These are phyloP conservation scores for pig (Sus scrofa) DNA, from an alignment of 2,113 vertebrate species.

Conservation along the genomic window T2T-Sscrofa CM000815.6:117467001-117467500, in stretches of 20 bases:
- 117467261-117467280: neutral
- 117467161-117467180: neutral
- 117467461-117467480: neutral
- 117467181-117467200: neutral
- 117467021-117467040: neutral
- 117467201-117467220: neutral
- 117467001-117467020: neutral
- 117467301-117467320: neutral
- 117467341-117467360: neutral
- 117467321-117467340: neutral
- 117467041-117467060: neutral
- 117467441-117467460: neutral
- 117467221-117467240: neutral
- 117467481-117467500: neutral
- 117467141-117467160: neutral
- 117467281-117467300: neutral
- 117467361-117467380: neutral
- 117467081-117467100: constrained; percentile 6
- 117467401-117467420: constrained; percentile 57
- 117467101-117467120: neutral
- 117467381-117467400: neutral
- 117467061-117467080: neutral
- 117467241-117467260: neutral
- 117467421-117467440: constrained; percentile 43
- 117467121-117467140: neutral